Percentiles rank a stretch among this genome's conserved stretches.
phyloP scores from a whole-genome alignment of 2,113 vertebrate genomes.

The Tyto alba region DNA sequence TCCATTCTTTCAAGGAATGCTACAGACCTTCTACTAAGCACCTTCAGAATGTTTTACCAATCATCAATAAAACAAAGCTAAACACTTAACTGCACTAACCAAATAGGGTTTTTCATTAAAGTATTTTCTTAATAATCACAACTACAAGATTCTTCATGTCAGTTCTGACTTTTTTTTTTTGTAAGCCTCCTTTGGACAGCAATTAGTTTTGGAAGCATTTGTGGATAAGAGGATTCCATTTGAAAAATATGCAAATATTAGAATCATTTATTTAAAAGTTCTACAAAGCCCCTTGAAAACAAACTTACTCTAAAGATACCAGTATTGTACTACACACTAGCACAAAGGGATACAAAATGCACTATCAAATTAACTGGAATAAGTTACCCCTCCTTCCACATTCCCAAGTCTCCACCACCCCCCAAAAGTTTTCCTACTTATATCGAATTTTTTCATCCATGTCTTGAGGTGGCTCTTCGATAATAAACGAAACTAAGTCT shows the following conservation, averaged over 20 bases:
- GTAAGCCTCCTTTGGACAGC: neutral
- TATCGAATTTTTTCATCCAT: slow-evolving; percentile 98
- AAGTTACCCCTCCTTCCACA: neutral
- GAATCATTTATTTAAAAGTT: neutral
- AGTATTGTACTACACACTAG: neutral
- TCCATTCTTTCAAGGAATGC: neutral
- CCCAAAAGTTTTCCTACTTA: slow-evolving; percentile 79
- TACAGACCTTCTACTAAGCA: neutral
- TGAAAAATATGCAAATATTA: neutral
- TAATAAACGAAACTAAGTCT: slow-evolving; percentile 94
- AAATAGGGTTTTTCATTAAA: neutral
- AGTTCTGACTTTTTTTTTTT: neutral
- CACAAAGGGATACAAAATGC: neutral
- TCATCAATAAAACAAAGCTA: neutral
- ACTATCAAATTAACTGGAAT: neutral
- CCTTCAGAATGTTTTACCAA: neutral
- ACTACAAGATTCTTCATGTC: neutral
- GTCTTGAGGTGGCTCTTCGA: slow-evolving; percentile 90
- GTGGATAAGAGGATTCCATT: neutral
- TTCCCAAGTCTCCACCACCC: neutral
- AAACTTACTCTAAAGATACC: neutral
- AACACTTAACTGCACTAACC: neutral
- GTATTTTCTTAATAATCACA: neutral
- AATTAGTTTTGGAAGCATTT: neutral
- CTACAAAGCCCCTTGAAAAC: neutral